Base-by-base conservation (phyloP, 2,113 vertebrate genomes). In the Tyrannus savana region DNA sequence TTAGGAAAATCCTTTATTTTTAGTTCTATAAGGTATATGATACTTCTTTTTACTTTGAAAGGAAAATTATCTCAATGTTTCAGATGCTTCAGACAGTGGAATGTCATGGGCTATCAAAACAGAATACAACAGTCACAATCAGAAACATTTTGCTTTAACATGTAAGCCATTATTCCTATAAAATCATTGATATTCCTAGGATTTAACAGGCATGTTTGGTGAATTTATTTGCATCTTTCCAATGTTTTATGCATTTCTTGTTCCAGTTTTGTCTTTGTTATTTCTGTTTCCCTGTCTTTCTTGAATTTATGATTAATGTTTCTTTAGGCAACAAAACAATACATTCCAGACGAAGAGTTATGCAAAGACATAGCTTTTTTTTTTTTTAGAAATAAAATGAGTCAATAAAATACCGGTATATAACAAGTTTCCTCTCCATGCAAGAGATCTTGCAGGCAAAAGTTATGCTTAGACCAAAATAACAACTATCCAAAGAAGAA, bases 221-320 rank as follows among this genome's bases (percentile, higher is more conserved):
- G 74, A 89, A 84, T 95, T 93, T 95, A 90, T 94, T 97, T 96
- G 86, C 83, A 84, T 94, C 39, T 89, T 94, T 75, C 72, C 72
- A 84, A 92, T 95, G 85, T 90, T 96, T 96, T 96, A 92, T 96
- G 84, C 80, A 95, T 87, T 92, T 93, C 27, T 93, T 90, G 37
- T 89, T 93, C 72, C 59, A 84, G 76, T 94, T 94, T 94, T 37
- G 46, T 96, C 90, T 96, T 88, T 90, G 64, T 85, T 94, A 67
- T 90, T 97, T 95, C 64, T 96, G 60, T 90, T 96, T 16, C 35
- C 12, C 11, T 66, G 66, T 84, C 89, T 93, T 82, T 76, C 81
- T 91, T 95, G 90, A 92, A 94, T 90, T 95, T 90, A 87, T 92
- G 95, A 95, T 96, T 96, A 95, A 95, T 90, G 68, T 87, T 94